Evolutionary conservation across 2,113 vertebrate genomes (phyloP).

Genomic region (Aspidoscelis tigris): DNA sequence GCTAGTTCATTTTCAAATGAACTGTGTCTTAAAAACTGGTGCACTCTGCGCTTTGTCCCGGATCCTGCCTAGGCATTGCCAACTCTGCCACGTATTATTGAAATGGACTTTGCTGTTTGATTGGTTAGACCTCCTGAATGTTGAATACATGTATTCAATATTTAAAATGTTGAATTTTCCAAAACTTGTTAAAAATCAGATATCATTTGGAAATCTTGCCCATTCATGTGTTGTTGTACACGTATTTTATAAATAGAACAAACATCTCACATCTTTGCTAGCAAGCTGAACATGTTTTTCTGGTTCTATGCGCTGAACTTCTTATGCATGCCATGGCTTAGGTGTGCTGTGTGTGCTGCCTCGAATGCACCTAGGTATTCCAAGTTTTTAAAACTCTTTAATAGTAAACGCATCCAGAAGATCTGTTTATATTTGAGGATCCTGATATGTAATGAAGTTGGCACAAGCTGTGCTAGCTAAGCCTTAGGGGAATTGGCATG

Average conservation of each 20-base stretch:
- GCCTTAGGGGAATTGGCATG: not conserved
- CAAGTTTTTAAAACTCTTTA: not conserved
- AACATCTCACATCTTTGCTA: not conserved
- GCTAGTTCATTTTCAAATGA: slow-evolving; percentile 15
- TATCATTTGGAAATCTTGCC: no score
- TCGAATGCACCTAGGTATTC: not conserved
- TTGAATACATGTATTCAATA: no score
- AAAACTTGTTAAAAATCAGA: no score
- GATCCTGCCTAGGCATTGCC: not conserved
- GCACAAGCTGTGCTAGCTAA: no score
- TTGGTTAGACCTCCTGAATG: no score
- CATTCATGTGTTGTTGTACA: no score
- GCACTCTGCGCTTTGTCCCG: not conserved
- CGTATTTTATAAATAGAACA: no score
- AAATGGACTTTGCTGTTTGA: no score
- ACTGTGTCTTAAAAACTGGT: slow-evolving; percentile 1
- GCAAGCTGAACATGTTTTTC: not conserved
- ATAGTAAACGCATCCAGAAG: not conserved
- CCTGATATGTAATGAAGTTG: not conserved
- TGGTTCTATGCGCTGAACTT: not conserved
- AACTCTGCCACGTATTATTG: no score
- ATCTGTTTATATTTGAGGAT: not conserved
- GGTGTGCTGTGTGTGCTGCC: no score
- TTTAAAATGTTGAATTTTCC: no score
- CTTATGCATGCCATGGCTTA: not conserved